These are phyloP conservation scores for Meloidogyne chitwoodi DNA, from an alignment of 1,140 invertebrate genomes.

Conservation along the genomic window DNA sequence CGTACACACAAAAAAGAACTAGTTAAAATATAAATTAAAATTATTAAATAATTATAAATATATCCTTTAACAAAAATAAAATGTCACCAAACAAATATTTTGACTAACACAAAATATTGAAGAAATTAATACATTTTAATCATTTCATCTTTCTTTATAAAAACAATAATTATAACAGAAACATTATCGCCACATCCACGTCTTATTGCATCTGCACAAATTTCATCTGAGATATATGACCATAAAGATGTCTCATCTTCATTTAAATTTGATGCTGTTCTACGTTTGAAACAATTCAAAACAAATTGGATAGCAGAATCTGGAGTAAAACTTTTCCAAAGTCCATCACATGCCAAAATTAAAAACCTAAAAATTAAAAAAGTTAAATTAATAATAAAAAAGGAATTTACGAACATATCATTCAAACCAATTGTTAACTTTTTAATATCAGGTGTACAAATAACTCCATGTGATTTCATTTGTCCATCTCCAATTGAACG, in stretches of 20 bases:
- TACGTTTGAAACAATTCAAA: slow-evolving; percentile 32
- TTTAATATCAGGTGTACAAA: slow-evolving; percentile 63
- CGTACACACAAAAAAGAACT: no score
- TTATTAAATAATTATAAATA: not conserved
- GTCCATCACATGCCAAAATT: slow-evolving; percentile 64
- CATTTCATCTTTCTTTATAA: slow-evolving; percentile 5
- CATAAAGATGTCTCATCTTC: slow-evolving; percentile 41
- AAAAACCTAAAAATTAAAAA: slow-evolving; percentile 59
- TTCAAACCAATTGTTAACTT: slow-evolving; percentile 62
- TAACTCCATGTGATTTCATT: slow-evolving; percentile 63
- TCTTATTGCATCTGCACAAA: slow-evolving; percentile 63
- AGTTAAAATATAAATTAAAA: slow-evolving; percentile 3
- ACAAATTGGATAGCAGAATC: slow-evolving; percentile 62
- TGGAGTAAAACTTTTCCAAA: slow-evolving; percentile 64
- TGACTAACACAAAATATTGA: no score
- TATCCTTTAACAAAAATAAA: no score
- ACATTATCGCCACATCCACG: slow-evolving; percentile 65
- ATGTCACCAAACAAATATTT: no score
- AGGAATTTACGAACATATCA: slow-evolving; percentile 59
- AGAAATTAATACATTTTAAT: not conserved
- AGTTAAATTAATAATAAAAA: slow-evolving; percentile 11
- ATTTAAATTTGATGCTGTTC: slow-evolving; percentile 35
- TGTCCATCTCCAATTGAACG: slow-evolving; percentile 65
- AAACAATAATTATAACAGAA: slow-evolving; percentile 62
- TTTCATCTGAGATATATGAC: slow-evolving; percentile 59